These are phyloP conservation scores for Harpalus rubripes DNA, from an alignment of 2,888 invertebrate genomes.

Conservation along the genomic window DNA sequence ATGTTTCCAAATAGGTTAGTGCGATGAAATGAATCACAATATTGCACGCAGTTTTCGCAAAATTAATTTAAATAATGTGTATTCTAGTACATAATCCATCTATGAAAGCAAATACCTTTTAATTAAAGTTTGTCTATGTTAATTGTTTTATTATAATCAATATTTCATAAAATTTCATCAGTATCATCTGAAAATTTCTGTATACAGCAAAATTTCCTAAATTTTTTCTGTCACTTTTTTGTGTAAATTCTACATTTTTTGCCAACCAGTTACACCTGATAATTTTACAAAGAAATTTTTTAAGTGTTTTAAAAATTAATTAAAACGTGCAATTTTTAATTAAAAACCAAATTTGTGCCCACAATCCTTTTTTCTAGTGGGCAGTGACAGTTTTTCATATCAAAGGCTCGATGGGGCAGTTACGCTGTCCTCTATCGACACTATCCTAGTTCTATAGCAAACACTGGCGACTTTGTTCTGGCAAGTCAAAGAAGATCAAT, in stretches of 20 bases:
- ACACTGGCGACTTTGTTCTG: constrained; percentile 14
- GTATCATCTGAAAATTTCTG: too few relatives aligned
- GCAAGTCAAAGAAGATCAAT: constrained; percentile 41
- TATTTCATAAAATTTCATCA: too few relatives aligned
- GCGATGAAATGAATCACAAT: too few relatives aligned
- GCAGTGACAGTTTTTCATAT: background rate
- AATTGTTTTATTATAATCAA: too few relatives aligned
- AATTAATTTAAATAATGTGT: too few relatives aligned
- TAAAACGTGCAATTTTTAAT: background rate
- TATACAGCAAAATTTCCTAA: too few relatives aligned
- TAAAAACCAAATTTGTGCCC: background rate
- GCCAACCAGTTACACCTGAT: background rate
- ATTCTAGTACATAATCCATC: too few relatives aligned
- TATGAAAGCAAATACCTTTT: too few relatives aligned
- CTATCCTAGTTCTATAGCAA: background rate
- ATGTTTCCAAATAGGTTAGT: too few relatives aligned
- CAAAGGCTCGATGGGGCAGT: background rate
- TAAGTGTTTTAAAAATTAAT: background rate
- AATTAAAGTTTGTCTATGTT: too few relatives aligned
- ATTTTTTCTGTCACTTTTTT: background rate
- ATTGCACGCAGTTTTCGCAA: too few relatives aligned
- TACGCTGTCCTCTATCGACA: background rate
- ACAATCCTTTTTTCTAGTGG: background rate
- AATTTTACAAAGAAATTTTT: background rate
- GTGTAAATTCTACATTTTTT: background rate